Evolutionary conservation across 2,888 invertebrate species (phyloP), one percentile per base, ranked within the genome.

Genomic region (Gryllus longicercus): DNA sequence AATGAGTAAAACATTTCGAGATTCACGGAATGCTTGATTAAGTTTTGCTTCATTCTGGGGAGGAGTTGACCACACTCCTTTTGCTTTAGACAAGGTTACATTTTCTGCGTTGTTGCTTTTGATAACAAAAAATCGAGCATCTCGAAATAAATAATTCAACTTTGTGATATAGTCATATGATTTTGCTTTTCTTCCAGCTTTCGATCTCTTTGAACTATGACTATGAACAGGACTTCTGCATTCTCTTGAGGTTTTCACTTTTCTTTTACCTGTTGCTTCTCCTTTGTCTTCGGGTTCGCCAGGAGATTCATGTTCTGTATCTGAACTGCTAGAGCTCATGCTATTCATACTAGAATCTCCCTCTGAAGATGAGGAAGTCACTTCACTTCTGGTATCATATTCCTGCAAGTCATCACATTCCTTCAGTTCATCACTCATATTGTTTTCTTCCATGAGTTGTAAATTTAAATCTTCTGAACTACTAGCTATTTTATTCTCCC

Each of bases 71-170:
- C 98, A 99, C 8, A 98, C 98, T 82, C 96, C 96, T 89, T 96
- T 96, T 21, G 94, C 95, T 88, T 99, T 99, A 1, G 98, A 96
- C 81, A 99, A 87, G 63, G 95, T 94, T 79, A 99, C 95, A 87
- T 99, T 99, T 88, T 99, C 98, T 81, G 95, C 95, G 88, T 99
- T 99, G 88, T 98, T 98, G 79, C 98, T 98, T 88, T 99, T 99
- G 85, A 99, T 98, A 81, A 99, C 91, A 89, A 98, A 98, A 89
- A 97, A 98, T 83, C 92, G 91, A 78, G 98, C 95, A 86, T 97
- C 97, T 84, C 97, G 92, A 88, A 98, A 98, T 84, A 99, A 90
- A 88, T 98, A 97, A 88, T 96, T 97, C 83, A 98, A 88, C 88
- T 96, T 95, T 49, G 95, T 95, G 88, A 93, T 90, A 85, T 95